Conservation (phyloP, 1,140 invertebrate species). For the Drosophila sproati region DNA sequence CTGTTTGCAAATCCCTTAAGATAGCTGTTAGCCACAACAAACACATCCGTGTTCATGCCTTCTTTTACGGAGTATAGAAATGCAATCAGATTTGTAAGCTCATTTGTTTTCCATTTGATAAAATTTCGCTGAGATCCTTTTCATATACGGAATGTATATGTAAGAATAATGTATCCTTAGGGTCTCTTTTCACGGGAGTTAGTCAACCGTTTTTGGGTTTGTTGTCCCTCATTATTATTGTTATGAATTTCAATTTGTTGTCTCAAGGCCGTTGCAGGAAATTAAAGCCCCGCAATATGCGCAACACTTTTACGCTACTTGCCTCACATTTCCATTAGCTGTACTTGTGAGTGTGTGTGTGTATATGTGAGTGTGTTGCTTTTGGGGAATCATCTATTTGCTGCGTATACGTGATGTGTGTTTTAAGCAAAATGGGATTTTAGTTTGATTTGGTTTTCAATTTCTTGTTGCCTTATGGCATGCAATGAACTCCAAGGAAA, state of each 20-base stretch:
- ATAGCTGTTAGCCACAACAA: background rate
- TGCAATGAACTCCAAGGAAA: conserved; percentile 47
- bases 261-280: conserved; percentile 70
- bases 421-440: conserved; percentile 59
- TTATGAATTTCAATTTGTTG: conserved; percentile 74
- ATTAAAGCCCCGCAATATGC: conserved; percentile 70
- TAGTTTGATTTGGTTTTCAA: conserved; percentile 71
- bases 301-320: conserved; percentile 65
- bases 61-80: background rate
- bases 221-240: conserved; percentile 49
- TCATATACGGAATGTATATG: background rate
- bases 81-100: conserved; percentile 23
- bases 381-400: conserved; percentile 14
- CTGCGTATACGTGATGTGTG: conserved; percentile 77
- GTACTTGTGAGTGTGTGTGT: conserved; percentile 14
- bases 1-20: background rate
- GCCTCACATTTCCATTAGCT: conserved; percentile 27
- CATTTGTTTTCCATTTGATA: conserved; percentile 32
- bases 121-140: conserved; percentile 5
- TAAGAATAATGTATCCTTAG: no score
- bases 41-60: background rate
- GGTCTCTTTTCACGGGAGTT: conserved; percentile 22
- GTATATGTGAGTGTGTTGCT: conserved; percentile 16
- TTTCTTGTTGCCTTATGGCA: conserved; percentile 63
- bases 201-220: conserved; percentile 30